Percentiles rank a stretch among this genome's conserved stretches.
phyloP scores from a whole-genome alignment of 2,888 invertebrate species.

The Drosophila kokeensis region DNA sequence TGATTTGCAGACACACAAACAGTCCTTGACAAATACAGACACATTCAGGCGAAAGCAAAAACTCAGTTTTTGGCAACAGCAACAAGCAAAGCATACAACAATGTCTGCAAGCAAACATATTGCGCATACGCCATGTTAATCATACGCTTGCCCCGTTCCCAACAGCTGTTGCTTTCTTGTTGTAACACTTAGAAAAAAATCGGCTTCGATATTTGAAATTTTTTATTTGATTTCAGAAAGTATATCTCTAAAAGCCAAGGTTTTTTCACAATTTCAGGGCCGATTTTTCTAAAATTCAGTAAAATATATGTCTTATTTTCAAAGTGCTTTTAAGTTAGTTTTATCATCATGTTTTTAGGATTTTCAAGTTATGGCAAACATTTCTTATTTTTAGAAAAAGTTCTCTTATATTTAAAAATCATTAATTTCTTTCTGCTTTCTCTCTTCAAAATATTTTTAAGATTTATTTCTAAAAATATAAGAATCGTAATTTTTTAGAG shows the following conservation, averaged over 20 bases:
- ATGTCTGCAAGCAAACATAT: conserved; percentile 71
- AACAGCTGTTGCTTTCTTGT: conserved; percentile 71
- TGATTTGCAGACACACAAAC: conserved; percentile 58
- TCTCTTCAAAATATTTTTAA: background rate
- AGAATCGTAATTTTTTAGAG: background rate
- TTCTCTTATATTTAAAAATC: background rate
- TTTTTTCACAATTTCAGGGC: background rate
- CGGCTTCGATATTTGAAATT: background rate
- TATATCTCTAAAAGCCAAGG: background rate
- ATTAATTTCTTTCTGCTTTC: background rate
- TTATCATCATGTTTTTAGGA: background rate
- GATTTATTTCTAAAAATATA: background rate
- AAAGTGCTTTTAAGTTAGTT: background rate
- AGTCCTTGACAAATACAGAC: conserved; percentile 31
- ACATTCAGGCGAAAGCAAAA: conserved; percentile 14
- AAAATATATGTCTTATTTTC: background rate
- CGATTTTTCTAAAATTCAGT: background rate
- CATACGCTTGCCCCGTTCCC: conserved; percentile 77
- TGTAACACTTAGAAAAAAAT: background rate
- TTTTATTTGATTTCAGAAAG: background rate
- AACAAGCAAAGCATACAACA: conserved; percentile 41
- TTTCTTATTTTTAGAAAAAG: background rate
- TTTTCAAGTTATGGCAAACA: background rate
- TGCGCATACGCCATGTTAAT: conserved; percentile 81
- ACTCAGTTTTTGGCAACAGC: conserved; percentile 34